phyloP scores from a whole-genome alignment of 2,888 invertebrate genomes.

The Erebia palarica region DNA sequence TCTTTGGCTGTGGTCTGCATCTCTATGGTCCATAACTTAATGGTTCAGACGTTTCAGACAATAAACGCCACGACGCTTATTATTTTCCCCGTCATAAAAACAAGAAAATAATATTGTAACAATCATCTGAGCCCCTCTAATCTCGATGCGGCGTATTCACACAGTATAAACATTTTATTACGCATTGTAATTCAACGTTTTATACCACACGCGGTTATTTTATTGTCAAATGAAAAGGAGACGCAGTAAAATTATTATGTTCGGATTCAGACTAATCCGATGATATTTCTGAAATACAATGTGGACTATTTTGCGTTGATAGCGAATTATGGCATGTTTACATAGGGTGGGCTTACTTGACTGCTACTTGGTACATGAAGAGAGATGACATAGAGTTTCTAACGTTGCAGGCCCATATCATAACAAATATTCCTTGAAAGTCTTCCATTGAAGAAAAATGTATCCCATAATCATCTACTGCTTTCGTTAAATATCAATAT shows the following conservation, averaged over 20 bases:
- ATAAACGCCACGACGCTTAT: slow-evolving; percentile 71
- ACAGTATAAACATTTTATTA: slow-evolving; percentile 68
- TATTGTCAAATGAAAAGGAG: slow-evolving; percentile 62
- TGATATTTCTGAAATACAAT: slow-evolving; percentile 31
- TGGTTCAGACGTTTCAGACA: slow-evolving; percentile 40
- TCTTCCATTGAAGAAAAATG: too few species aligned
- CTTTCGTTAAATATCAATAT: too few species aligned
- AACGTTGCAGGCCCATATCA: too few species aligned
- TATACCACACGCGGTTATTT: slow-evolving; percentile 61
- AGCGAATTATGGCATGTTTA: slow-evolving; percentile 10
- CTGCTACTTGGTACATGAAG: neutral
- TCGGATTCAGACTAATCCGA: slow-evolving; percentile 43
- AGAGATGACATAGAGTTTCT: too few species aligned
- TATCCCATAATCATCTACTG: too few species aligned
- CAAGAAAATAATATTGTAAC: slow-evolving; percentile 76
- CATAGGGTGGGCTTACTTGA: neutral
- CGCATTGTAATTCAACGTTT: slow-evolving; percentile 69
- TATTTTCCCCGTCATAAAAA: slow-evolving; percentile 78
- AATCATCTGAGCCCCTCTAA: slow-evolving; percentile 69
- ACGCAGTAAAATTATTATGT: slow-evolving; percentile 47
- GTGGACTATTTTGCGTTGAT: slow-evolving; percentile 20
- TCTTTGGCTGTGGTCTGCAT: neutral
- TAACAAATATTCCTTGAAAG: too few species aligned
- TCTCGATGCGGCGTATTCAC: slow-evolving; percentile 60
- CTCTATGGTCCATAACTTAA: neutral